Percentiles rank a stretch among this genome's conserved stretches.
phyloP scores from a whole-genome alignment of 53 echinoderm and acorn worm species.

The Henricia sp. region DNA sequence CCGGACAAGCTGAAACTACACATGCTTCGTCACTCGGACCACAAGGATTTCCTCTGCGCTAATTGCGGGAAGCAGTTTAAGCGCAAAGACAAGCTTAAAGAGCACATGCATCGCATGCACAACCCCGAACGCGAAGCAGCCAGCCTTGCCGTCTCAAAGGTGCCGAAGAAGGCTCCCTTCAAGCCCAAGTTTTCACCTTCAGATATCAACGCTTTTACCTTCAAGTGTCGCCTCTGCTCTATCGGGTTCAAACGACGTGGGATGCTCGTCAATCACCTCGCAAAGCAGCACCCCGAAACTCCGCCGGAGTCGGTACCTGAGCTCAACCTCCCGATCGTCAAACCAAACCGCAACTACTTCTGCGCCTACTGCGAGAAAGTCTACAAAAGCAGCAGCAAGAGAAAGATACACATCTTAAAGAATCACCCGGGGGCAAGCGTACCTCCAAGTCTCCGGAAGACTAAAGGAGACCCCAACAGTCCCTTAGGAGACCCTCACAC shows the following conservation, averaged over 20 bases:
- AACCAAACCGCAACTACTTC: conserved; percentile 98
- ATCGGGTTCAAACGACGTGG: conserved; percentile 96
- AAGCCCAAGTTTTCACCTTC: conserved; percentile 86
- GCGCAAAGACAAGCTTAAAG: conserved; percentile 95
- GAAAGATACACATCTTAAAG: conserved; percentile 97
- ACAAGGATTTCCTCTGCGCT: conserved; percentile 94
- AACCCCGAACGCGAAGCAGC: conserved; percentile 92
- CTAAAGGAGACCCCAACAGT: conserved; percentile 86
- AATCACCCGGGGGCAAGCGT: conserved; percentile 91
- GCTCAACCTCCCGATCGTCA: conserved; percentile 92
- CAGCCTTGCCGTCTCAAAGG: conserved; percentile 68
- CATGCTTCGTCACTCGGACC: conserved; percentile 92
- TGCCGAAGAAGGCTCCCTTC: conserved; percentile 89
- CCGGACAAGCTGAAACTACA: conserved; percentile 95
- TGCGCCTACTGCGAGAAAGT: conserved; percentile 98
- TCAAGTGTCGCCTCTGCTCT: conserved; percentile 87
- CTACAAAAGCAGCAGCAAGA: conserved; percentile 97
- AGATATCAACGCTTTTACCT: conserved; percentile 90
- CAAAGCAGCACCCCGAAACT: conserved; percentile 88
- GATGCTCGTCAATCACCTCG: conserved; percentile 96
- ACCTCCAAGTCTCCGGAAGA: conserved; percentile 91
- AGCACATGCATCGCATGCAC: conserved; percentile 94
- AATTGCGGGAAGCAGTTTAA: conserved; percentile 99
- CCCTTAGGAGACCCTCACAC: conserved; percentile 87
- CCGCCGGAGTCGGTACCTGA: conserved; percentile 92